These are phyloP conservation scores for Coreius guichenoti DNA, from an alignment of 2,797 vertebrate genomes.

Conservation along the genomic window DNA sequence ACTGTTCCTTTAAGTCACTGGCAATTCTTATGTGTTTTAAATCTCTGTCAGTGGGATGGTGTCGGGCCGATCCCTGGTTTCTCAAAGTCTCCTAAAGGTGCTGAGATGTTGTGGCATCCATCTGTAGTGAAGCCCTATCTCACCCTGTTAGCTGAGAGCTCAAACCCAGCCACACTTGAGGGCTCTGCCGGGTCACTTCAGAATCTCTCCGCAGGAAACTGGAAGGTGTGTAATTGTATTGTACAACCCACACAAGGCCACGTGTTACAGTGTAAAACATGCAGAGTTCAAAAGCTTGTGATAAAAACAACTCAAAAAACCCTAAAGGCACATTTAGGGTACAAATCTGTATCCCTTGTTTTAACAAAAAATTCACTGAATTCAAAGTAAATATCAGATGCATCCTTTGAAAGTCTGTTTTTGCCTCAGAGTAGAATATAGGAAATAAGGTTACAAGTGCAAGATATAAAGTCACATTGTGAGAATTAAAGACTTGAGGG, in stretches of 20 bases:
- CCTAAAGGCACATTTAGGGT: no score
- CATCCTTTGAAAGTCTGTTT: no score
- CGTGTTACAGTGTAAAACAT: neutral
- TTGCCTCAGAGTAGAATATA: no score
- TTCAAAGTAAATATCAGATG: no score
- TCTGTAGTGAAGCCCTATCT: slow-evolving; percentile 97
- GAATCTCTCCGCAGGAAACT: slow-evolving; percentile 97
- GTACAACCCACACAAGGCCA: neutral
- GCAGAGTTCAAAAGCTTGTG: no score
- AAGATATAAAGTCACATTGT: no score
- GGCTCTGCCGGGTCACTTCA: slow-evolving; percentile 96
- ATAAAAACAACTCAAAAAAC: no score
- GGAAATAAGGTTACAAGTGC: no score
- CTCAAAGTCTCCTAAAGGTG: slow-evolving; percentile 94
- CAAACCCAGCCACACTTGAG: slow-evolving; percentile 96
- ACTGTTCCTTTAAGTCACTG: neutral
- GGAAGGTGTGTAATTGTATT: slow-evolving; percentile 80
- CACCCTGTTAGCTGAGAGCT: slow-evolving; percentile 95
- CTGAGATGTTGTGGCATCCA: slow-evolving; percentile 99
- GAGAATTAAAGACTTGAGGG: no score
- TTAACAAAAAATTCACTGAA: no score
- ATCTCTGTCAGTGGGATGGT: slow-evolving; percentile 89
- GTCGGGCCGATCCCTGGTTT: slow-evolving; percentile 96
- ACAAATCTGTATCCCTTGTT: no score
- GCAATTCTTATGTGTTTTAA: neutral